Conservation (phyloP, 2,113 vertebrate genomes). For the Seriola dumerili region DNA sequence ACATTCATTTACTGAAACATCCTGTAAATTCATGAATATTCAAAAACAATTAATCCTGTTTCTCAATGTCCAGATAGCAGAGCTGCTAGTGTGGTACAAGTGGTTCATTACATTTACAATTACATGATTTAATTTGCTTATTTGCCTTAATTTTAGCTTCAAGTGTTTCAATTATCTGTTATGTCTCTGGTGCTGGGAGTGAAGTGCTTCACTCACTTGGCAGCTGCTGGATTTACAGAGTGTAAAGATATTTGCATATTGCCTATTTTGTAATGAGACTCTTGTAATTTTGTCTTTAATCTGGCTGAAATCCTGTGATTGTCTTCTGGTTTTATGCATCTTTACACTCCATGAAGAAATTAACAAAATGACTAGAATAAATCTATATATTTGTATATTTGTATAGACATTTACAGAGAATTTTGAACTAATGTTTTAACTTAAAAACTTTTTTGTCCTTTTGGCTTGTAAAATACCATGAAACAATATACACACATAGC, state of each 20-base stretch:
- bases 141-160: background rate
- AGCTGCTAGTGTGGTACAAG: background rate
- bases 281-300: background rate
- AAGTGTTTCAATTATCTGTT: background rate
- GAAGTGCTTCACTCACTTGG: background rate
- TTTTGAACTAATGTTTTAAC: no score
- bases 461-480: no score
- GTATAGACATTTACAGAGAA: no score
- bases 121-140: background rate
- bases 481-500: no score
- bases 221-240: background rate
- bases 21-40: background rate
- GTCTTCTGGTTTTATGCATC: background rate
- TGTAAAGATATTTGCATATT: background rate
- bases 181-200: background rate
- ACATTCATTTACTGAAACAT: background rate
- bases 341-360: no score
- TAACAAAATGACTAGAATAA: no score
- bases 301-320: background rate
- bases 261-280: background rate
- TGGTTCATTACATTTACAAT: background rate
- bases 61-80: background rate
- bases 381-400: no score
- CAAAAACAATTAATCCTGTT: background rate
- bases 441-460: no score